These are phyloP conservation scores for Odocoileus hemionus DNA, from an alignment of 2,113 vertebrate genomes.

Conservation along the genomic window DNA sequence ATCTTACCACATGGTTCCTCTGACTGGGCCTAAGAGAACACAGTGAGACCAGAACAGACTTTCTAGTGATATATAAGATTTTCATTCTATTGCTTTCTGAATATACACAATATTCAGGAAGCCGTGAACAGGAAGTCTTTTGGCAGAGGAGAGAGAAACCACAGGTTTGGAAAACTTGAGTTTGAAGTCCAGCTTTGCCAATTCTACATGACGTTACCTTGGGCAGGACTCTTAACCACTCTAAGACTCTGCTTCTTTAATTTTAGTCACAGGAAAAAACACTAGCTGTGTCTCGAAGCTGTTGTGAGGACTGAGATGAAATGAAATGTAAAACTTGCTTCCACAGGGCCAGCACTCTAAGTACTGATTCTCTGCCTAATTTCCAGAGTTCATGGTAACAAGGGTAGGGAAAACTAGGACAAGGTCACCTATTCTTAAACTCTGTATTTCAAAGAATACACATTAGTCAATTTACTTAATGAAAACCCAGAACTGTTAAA, in stretches of 20 bases:
- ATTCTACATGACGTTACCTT: not conserved
- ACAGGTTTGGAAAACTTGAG: not conserved
- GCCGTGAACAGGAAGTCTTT: not conserved
- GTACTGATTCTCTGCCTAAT: not conserved
- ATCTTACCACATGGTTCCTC: not conserved
- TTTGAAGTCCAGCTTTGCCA: not conserved
- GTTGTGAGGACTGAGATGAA: not conserved
- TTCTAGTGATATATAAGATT: not conserved
- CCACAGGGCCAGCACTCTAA: not conserved
- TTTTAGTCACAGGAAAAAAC: not conserved
- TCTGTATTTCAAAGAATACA: not conserved
- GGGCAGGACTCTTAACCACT: not conserved
- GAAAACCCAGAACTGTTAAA: not conserved
- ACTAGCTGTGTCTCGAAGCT: not conserved
- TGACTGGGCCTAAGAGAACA: not conserved
- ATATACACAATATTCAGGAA: not conserved
- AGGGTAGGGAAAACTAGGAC: not conserved
- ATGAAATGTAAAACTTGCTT: not conserved
- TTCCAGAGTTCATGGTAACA: not conserved
- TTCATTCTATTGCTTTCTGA: not conserved
- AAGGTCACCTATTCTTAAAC: not conserved
- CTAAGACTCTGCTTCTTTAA: not conserved
- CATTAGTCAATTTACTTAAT: not conserved
- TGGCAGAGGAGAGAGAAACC: not conserved
- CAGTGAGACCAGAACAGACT: not conserved